Evolutionary conservation across 2,888 invertebrate species (phyloP), one percentile per base, ranked within the genome.

Genomic region (Caenorhabditis japonica): DNA sequence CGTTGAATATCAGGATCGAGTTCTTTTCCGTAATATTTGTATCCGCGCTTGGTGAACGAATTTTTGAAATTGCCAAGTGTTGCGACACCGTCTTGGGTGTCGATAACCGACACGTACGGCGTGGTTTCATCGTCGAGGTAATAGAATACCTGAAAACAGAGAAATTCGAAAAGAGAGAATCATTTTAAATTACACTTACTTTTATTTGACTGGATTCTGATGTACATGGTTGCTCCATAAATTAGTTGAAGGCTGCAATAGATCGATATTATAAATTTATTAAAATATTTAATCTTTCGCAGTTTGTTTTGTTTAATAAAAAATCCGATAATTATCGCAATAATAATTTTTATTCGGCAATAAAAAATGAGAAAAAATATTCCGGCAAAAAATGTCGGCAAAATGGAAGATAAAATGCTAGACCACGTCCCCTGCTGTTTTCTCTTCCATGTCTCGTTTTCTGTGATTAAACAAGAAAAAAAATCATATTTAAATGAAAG

Each of bases 91-190:
- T 76, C 64, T 27, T 75, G 39, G 3, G 78, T 68, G 3, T 78
- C 77, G 34, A 85, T 73, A 2, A 71, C 70, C 15, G 84, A 79
- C 13, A 82, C 74, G 47, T 82, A 85, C 1, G 85, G 85, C 3
- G 84, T 85, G 7, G 77, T 73, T 33, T 79, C 81, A 53, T 85
- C 85, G 59, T 85, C 83, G 39, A 85, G 72, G 64, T 81, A 84
- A 56, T 84, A 85, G 59, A 76, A 81, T 15, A 80, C 76, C 82
- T 80, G 15, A 15, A 53, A 17, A 25, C 4, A 19, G 27, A 17
- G 17, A 25, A 38, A 38, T 27, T 27, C 8, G 17, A 34, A 53
- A 30, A 51, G n/a, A n/a, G n/a, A n/a, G n/a, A n/a, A n/a, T n/a
- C n/a, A n/a, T n/a, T n/a, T n/a, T n/a, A n/a, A n/a, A n/a, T n/a